Percentiles rank a stretch among this genome's conserved stretches.
These are phyloP conservation scores for Mnemiopsis leidyi DNA, from an alignment of 37 sponge, comb jelly and placozoan genomes.

Conservation along the genomic window DNA sequence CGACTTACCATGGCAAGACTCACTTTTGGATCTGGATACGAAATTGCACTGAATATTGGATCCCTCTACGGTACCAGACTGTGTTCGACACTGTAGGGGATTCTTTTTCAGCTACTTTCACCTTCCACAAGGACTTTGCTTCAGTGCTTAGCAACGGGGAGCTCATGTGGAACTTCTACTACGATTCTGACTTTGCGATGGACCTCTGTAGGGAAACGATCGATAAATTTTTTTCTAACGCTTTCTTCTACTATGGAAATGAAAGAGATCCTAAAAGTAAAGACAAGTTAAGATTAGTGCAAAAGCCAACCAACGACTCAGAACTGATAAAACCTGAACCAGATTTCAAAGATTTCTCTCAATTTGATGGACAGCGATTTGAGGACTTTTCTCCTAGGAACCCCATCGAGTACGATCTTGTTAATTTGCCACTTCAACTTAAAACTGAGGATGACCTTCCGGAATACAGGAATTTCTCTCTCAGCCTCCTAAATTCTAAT, in stretches of 20 bases:
- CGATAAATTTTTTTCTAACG: neutral
- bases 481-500: neutral
- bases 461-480: neutral
- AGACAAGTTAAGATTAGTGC: neutral
- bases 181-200: neutral
- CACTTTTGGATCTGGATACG: neutral
- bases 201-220: neutral
- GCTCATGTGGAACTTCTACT: neutral
- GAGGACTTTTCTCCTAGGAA: neutral
- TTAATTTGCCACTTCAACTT: neutral
- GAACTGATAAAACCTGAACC: neutral
- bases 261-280: neutral
- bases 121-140: neutral
- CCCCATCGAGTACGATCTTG: neutral
- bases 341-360: neutral
- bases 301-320: neutral
- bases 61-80: neutral
- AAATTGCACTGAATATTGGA: neutral
- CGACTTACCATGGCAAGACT: neutral
- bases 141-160: neutral
- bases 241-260: neutral
- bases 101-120: neutral
- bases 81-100: neutral
- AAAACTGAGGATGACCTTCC: neutral
- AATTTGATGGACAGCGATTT: neutral